Evolutionary conservation across 1,140 invertebrate genomes (phyloP).

Genomic region (Brachionus plicatilis): DNA sequence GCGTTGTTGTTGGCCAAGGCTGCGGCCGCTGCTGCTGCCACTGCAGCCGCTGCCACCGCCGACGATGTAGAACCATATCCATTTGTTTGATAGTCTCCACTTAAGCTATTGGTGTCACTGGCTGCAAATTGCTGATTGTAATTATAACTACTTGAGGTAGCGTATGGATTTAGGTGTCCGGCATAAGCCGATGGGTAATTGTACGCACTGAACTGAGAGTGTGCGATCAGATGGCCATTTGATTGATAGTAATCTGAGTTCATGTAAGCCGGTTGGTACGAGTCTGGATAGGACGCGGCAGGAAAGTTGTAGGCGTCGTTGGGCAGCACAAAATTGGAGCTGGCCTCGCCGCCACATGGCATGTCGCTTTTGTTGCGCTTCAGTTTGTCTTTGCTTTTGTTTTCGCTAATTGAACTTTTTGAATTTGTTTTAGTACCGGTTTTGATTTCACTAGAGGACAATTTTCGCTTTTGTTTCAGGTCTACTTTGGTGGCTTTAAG

Average conservation of each 20-base stretch:
- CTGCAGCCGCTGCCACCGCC: neutral
- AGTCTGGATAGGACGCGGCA: neutral
- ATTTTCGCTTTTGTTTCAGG: neutral
- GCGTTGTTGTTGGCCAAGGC: neutral
- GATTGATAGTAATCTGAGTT: neutral
- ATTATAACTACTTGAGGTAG: neutral
- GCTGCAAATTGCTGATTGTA: neutral
- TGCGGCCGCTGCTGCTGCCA: slow-evolving; percentile 15
- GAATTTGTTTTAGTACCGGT: neutral
- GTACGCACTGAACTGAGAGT: neutral
- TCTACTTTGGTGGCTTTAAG: neutral
- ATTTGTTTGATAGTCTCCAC: neutral
- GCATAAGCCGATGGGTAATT: neutral
- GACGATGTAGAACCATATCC: neutral
- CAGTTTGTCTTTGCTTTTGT: neutral
- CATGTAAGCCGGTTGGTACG: neutral
- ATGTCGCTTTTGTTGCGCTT: neutral
- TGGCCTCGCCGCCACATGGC: neutral
- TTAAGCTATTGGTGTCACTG: neutral
- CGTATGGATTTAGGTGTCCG: neutral
- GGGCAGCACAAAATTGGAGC: neutral
- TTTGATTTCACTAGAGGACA: neutral
- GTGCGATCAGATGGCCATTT: neutral
- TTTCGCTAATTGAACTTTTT: neutral
- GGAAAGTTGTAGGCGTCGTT: neutral